Percentiles rank a stretch among this genome's conserved stretches.
These are phyloP conservation scores for Gadopsis marmoratus DNA, from an alignment of 2,797 vertebrate species.

Conservation along the genomic window DNA sequence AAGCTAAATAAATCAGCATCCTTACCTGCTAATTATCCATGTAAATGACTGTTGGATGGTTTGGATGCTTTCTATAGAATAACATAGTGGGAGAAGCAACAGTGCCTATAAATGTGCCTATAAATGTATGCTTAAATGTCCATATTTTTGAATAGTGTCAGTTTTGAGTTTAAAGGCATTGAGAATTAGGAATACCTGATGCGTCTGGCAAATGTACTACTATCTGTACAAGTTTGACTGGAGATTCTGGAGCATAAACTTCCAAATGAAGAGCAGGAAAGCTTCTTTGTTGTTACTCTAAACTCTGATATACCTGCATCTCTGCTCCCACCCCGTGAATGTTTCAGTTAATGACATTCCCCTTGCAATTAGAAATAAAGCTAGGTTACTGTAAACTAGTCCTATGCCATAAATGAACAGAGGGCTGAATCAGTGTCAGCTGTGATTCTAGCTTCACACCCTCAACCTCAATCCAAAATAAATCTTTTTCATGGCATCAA, in stretches of 20 bases:
- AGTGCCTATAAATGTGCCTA: background rate
- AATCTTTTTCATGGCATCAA: slow-evolving; percentile 29
- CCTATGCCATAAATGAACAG: slow-evolving; percentile 30
- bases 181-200: background rate
- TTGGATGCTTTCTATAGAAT: too few species aligned
- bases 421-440: background rate
- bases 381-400: background rate
- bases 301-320: background rate
- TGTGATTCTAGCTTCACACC: slow-evolving; percentile 17
- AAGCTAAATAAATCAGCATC: background rate
- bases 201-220: background rate
- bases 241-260: too few species aligned
- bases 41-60: too few species aligned
- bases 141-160: too few species aligned
- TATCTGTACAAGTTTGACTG: background rate
- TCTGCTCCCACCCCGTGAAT: background rate
- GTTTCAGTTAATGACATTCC: background rate
- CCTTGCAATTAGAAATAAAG: background rate
- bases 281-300: background rate
- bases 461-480: slow-evolving; percentile 23
- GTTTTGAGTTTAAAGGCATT: background rate
- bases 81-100: background rate
- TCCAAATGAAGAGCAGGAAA: too few species aligned
- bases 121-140: background rate
- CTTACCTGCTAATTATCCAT: background rate